These are phyloP conservation scores for Acipenser transmontanus DNA, from an alignment of 2,797 vertebrate species.

Conservation along the genomic window DNA sequence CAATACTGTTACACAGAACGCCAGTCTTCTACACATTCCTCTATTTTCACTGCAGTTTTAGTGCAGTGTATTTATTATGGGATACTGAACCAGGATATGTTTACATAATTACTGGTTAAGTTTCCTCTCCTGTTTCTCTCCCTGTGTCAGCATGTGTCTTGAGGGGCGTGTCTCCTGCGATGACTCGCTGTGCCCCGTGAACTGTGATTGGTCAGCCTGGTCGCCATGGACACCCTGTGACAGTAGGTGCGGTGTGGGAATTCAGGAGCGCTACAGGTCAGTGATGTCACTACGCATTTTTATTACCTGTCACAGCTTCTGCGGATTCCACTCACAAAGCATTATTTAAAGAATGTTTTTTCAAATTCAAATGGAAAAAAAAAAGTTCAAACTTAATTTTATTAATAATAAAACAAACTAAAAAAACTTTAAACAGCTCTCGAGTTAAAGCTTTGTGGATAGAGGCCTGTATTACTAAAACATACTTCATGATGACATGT, in stretches of 20 bases:
- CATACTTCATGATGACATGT: too few species aligned
- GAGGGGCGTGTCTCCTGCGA: constrained; percentile 63
- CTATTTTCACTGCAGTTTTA: too few species aligned
- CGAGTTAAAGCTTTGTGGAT: too few species aligned
- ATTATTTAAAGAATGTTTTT: too few species aligned
- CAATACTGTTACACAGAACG: background rate
- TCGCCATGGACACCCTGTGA: constrained; percentile 78
- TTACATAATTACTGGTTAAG: background rate
- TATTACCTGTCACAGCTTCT: background rate
- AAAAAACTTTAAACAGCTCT: too few species aligned
- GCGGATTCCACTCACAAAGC: background rate
- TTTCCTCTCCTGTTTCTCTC: background rate
- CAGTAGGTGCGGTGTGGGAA: constrained; percentile 65
- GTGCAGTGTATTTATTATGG: too few species aligned
- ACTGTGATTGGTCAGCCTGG: constrained; percentile 81
- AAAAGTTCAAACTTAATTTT: too few species aligned
- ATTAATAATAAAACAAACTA: too few species aligned
- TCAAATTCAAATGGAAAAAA: too few species aligned
- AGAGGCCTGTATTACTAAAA: too few species aligned
- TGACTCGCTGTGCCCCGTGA: constrained; percentile 43
- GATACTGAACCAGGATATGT: too few species aligned
- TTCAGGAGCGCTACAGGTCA: constrained; percentile 77
- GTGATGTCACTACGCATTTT: background rate
- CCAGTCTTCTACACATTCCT: background rate
- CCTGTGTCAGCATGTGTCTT: constrained; percentile 56